Conservation (phyloP, 1,140 invertebrate genomes). For the Glossosoma conforme region DNA sequence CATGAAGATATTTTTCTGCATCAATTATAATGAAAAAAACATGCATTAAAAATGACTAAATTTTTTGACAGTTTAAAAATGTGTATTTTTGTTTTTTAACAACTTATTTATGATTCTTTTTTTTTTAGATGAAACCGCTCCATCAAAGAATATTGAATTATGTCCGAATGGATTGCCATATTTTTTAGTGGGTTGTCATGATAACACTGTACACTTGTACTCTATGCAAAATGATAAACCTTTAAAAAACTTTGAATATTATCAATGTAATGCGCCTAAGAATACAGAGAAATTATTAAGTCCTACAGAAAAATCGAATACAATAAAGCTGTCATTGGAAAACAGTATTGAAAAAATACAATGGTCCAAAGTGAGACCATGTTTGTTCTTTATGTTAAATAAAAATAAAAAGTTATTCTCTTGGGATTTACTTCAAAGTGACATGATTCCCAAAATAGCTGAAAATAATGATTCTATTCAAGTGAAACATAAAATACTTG, state of each 20-base stretch:
- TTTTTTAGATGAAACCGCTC: conserved; percentile 19
- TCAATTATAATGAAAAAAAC: too few species aligned
- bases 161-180: conserved; percentile 16
- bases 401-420: conserved; percentile 6
- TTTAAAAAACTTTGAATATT: conserved; percentile 19
- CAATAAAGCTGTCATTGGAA: too few species aligned
- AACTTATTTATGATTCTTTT: neutral
- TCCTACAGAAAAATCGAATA: too few species aligned
- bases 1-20: too few species aligned
- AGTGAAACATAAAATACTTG: neutral
- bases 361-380: conserved; percentile 16
- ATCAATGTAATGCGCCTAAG: too few species aligned
- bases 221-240: conserved; percentile 6
- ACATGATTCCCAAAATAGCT: conserved; percentile 14
- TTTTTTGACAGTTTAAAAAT: too few species aligned
- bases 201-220: conserved; percentile 19
- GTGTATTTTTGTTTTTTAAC: neutral
- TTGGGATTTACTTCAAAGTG: conserved; percentile 22
- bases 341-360: too few species aligned
- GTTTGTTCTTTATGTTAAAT: conserved; percentile 16
- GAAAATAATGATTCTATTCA: conserved; percentile 4
- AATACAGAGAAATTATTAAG: too few species aligned
- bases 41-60: too few species aligned
- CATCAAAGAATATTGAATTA: conserved; percentile 13
- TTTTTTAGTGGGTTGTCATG: conserved; percentile 21